Percentiles rank a stretch among this genome's conserved stretches.
Evolutionary conservation across 2,888 invertebrate species (phyloP).

Genomic region (Yponomeuta plumbellus): DNA sequence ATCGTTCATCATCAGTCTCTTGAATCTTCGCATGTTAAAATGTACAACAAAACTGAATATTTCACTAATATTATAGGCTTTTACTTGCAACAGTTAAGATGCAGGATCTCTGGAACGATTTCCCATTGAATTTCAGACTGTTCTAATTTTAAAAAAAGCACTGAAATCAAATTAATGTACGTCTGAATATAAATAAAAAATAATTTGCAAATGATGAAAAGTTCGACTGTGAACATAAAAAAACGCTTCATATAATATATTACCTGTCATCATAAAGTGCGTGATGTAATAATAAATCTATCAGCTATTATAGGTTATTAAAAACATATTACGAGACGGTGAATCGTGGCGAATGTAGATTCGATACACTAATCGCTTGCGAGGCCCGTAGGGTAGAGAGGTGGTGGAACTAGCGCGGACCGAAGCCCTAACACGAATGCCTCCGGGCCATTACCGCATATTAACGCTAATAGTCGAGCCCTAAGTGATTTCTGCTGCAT

Average conservation of each 20-base stretch:
- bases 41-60: too few relatives aligned
- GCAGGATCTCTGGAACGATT: too few relatives aligned
- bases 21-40: too few relatives aligned
- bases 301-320: constrained; percentile 14
- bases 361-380: constrained; percentile 14
- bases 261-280: not conserved
- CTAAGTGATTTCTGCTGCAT: constrained; percentile 61
- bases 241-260: not conserved
- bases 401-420: constrained; percentile 8
- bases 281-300: constrained; percentile 13
- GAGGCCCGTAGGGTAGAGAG: not conserved
- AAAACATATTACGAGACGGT: constrained; percentile 12
- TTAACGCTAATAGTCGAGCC: constrained; percentile 53
- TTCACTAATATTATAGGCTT: too few relatives aligned
- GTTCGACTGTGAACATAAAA: not conserved
- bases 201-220: not conserved
- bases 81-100: too few relatives aligned
- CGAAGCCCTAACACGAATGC: constrained; percentile 36
- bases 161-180: too few relatives aligned
- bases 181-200: too few relatives aligned
- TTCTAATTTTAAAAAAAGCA: too few relatives aligned
- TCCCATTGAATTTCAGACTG: too few relatives aligned
- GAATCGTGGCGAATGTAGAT: constrained; percentile 14
- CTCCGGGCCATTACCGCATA: constrained; percentile 70
- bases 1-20: too few relatives aligned